phyloP scores from a whole-genome alignment of 2,888 invertebrate genomes.

The Eutolmus rufibarbis region DNA sequence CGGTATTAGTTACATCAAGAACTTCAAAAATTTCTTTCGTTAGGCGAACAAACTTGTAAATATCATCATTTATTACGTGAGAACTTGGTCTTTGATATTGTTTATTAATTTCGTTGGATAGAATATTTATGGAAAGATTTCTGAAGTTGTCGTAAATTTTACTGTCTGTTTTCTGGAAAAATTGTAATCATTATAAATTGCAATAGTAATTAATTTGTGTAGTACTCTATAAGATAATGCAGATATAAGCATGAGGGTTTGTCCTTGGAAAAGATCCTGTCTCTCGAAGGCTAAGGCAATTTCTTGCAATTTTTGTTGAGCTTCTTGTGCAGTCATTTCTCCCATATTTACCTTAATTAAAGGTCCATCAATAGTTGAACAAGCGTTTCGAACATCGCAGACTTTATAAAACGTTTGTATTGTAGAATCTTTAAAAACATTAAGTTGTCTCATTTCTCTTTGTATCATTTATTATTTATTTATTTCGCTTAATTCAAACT shows the following conservation, averaged over 20 bases:
- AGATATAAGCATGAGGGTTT: neutral
- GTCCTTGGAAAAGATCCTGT: neutral
- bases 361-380: conserved; percentile 8
- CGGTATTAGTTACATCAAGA: neutral
- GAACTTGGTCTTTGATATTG: neutral
- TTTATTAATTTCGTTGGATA: conserved; percentile 22
- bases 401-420: conserved; percentile 23
- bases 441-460: neutral
- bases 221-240: conserved; percentile 2
- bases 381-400: neutral
- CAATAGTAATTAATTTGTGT: neutral
- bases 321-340: neutral
- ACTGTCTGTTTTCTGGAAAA: neutral
- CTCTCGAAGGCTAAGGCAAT: neutral
- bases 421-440: neutral
- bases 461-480: neutral
- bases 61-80: neutral
- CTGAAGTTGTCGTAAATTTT: neutral
- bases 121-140: neutral
- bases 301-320: neutral
- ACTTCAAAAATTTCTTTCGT: conserved; percentile 16
- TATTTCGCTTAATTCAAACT: no score
- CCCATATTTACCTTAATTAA: neutral
- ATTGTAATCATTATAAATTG: neutral
- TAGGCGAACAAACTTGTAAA: neutral